Evolutionary conservation across 2,113 vertebrate genomes (phyloP).

Genomic region (Gymnogyps californianus): DNA sequence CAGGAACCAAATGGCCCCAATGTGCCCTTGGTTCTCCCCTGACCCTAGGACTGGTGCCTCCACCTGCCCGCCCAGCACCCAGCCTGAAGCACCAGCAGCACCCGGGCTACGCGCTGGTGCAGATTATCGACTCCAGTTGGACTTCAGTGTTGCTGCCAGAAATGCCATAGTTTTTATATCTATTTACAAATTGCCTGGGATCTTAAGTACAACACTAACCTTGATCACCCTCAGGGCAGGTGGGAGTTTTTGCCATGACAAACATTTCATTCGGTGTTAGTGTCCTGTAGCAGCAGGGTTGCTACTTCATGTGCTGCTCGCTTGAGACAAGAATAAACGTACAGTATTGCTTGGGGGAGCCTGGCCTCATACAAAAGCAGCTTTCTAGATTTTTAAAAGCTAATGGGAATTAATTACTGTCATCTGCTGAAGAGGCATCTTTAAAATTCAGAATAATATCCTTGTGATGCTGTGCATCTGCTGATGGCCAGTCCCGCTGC

Average conservation of each 20-base stretch:
- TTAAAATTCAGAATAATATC: not conserved
- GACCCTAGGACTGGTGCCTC: not conserved
- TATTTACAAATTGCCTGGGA: not conserved
- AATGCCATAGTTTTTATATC: not conserved
- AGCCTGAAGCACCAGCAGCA: not conserved
- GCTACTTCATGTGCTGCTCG: fast-evolving
- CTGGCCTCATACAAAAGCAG: fast-evolving
- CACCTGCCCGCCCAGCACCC: not conserved
- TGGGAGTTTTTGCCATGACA: not conserved
- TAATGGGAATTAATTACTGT: not conserved
- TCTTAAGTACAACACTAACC: not conserved
- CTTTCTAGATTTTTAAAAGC: not conserved
- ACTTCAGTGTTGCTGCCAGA: not conserved
- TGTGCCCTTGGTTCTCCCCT: fast-evolving
- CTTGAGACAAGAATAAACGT: not conserved
- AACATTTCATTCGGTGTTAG: not conserved
- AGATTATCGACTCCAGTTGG: not conserved
- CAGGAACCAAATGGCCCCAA: not conserved
- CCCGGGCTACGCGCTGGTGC: fast-evolving
- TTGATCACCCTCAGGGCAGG: not conserved
- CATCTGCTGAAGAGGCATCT: not conserved
- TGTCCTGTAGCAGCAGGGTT: not conserved
- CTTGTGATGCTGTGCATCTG: not conserved
- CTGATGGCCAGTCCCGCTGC: fast-evolving
- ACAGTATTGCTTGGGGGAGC: not conserved